Evolutionary conservation across 2,113 vertebrate species (phyloP), one percentile per base, ranked within the genome.

Genomic region (Callorhinus ursinus): DNA sequence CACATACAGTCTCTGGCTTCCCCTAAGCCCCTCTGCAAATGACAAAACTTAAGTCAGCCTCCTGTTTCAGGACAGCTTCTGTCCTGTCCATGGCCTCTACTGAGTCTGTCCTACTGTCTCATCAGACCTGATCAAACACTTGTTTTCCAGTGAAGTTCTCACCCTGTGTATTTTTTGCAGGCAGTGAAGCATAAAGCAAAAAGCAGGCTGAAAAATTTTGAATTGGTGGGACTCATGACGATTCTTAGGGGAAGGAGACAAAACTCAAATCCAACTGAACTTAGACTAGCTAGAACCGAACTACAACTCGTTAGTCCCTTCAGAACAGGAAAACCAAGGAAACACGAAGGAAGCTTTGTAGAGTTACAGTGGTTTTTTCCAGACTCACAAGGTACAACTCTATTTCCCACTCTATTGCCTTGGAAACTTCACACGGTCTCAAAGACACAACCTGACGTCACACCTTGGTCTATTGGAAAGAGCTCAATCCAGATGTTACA

Each of bases 361-460:
- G 11, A 53, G 16, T 87, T 59, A 67, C 16, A n/a, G 74, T 51
- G 42, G 7, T 19, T 88, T 90, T 88, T 90, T 82, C 46, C 7
- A 90, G 46, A 94, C 51, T 33, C 65, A 28, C 26, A 59, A 84
- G 33, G 18, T 69, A 85, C 61, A 67, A 61, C 22, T 93, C 1
- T 67, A 28, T 80, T 93, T 65, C 67, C 22, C 26, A 74, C 19
- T 67, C 39, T 86, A 42, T 63, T 93, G 65, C 57, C 86, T 96
- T 85, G 12, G 63, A 80, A 93, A 36, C 13, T 26, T 96, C 11
- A 13, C 36, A 74, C 2, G 8, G 28, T 49, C 28, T 95, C 31
- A 67, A 22, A 85, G n/a, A 85, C 13, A 89, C 46, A 95, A 69
- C 13, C 24, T 88, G 31, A 55, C 39, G 15, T 33, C 24, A 55